Evolutionary conservation across 2,113 vertebrate species (phyloP).

Genomic region (Hirundichthys speculiger): DNA sequence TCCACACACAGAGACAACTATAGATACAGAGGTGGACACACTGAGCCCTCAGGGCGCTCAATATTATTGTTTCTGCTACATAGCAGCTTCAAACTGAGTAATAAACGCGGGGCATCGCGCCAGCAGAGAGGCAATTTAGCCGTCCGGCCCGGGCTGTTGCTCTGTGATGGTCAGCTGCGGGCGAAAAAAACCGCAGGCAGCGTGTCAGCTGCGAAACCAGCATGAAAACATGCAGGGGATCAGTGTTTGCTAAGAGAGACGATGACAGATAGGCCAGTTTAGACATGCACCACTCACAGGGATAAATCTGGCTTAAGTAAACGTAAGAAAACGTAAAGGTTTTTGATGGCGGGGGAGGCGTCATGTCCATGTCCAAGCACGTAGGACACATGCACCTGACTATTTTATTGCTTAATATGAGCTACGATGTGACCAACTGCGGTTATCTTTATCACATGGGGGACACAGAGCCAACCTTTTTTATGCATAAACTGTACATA

Average conservation of each 20-base stretch:
- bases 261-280: conserved; percentile 29
- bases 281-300: conserved; percentile 19
- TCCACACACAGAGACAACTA: conserved; percentile 28
- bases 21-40: conserved; percentile 24
- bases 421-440: no score
- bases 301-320: conserved; percentile 55
- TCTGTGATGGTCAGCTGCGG: conserved; percentile 23
- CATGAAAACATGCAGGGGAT: conserved; percentile 1
- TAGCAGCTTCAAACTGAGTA: conserved; percentile 16
- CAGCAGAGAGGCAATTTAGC: conserved; percentile 1
- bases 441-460: no score
- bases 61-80: conserved; percentile 37
- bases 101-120: background rate
- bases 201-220: background rate
- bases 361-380: conserved; percentile 14
- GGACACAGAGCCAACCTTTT: background rate
- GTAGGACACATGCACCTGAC: background rate
- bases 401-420: no score
- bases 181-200: conserved; percentile 5
- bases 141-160: background rate
- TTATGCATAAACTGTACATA: background rate
- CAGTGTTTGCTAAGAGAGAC: conserved; percentile 5
- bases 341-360: conserved; percentile 1
- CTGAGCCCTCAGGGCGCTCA: conserved; percentile 14
- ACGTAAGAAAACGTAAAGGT: conserved; percentile 39